Base-by-base conservation (phyloP, 1,140 invertebrate species). In the Bombus difficillimus region DNA sequence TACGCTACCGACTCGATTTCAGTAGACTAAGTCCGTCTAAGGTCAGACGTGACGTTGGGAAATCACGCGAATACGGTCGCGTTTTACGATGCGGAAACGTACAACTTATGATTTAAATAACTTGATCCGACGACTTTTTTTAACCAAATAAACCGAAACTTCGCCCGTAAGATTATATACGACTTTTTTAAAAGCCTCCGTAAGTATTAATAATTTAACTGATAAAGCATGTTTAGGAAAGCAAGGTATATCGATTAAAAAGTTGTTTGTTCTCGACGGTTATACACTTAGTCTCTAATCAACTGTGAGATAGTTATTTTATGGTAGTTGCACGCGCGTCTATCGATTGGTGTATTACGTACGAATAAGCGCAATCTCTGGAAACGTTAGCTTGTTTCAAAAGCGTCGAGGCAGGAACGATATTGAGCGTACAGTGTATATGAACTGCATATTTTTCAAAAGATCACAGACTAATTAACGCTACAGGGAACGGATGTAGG, bases 401-500 rank as follows among this genome's bases (percentile, higher is more conserved):
- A 32, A n/a, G 57, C 32, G 41, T 32, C 28, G 83, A n/a, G 28
- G 47, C n/a, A 71, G 6, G 41, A 53, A 68, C 37, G 57, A 53
- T 34, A 39, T 15, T 15, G 15, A 43, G 28, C n/a, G 34, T 32
- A 18, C 39, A 3, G 39, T 5, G 25, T 28, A 22, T 53, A 37
- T 15, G 25, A n/a, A 3, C 37, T 22, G 41, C 37, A 47, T 57
- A 37, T 59, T 71, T 83, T 83, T 71, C 53, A 43, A 28, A 76
- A 74, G 81, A 86, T 57, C 64, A 28, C 25, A 18, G 62, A 28
- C 25, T 83, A 77, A 83, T 86, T 86, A 86, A 77, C 39, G 39
- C 57, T 28, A 25, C 22, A 13, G 57, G 59, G 57, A 25, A 41
- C 22, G 71, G 41, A 85, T 32, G 15, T 6, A 22, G 77, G 73